Conservation (phyloP, 2,888 invertebrate species). For the Sipha maydis region DNA sequence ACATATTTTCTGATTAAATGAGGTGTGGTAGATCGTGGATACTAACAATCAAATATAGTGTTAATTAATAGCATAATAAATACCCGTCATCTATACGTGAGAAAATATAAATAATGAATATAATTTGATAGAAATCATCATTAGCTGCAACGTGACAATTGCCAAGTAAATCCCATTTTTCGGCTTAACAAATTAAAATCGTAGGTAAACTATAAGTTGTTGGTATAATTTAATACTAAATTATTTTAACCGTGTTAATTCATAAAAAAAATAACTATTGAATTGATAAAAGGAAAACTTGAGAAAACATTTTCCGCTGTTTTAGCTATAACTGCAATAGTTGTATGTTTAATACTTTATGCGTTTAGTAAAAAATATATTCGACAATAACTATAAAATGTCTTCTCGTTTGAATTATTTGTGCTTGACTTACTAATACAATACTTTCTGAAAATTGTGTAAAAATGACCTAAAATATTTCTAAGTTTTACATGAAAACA, state of each 20-base stretch:
- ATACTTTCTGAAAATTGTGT: too few relatives aligned
- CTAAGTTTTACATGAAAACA: not conserved
- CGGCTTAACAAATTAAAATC: not conserved
- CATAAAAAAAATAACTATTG: slow-evolving; percentile 24
- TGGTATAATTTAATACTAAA: not conserved
- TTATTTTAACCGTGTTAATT: slow-evolving; percentile 1
- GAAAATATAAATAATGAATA: slow-evolving; percentile 39
- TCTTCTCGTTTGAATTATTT: too few relatives aligned
- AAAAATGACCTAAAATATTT: not conserved
- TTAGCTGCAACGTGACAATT: not conserved
- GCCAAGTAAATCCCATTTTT: not conserved
- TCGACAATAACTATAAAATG: not conserved
- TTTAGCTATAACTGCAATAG: not conserved
- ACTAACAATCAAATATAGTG: slow-evolving; percentile 14
- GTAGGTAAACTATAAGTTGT: not conserved
- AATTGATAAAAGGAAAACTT: not conserved
- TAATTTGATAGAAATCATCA: slow-evolving; percentile 15
- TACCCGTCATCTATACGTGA: slow-evolving; percentile 26
- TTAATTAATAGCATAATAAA: slow-evolving; percentile 5
- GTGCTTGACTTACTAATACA: too few relatives aligned
- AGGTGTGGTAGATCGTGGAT: not conserved
- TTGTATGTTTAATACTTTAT: not conserved
- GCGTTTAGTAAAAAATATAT: not conserved
- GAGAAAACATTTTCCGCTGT: not conserved
- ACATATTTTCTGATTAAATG: slow-evolving; percentile 32